Conservation (phyloP, 2,113 vertebrate species). For the Todiramphus saurophagus region DNA sequence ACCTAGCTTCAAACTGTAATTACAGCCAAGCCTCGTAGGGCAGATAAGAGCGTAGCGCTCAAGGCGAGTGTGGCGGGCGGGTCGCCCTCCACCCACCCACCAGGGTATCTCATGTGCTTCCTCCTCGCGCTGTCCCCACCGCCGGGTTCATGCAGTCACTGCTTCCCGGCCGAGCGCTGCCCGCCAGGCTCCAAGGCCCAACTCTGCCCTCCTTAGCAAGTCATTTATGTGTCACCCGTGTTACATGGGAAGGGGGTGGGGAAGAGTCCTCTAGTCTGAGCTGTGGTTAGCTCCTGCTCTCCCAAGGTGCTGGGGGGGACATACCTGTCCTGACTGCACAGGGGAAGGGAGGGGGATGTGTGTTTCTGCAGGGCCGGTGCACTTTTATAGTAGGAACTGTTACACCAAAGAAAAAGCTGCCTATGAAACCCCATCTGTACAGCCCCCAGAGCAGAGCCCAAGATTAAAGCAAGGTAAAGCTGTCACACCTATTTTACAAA, state of each 20-base stretch:
- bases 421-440: rapidly evolving
- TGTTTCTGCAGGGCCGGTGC: background rate
- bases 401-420: background rate
- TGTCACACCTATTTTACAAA: background rate
- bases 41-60: background rate
- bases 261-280: rapidly evolving
- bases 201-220: background rate
- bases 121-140: background rate
- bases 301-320: rapidly evolving
- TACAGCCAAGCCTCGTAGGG: background rate
- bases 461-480: background rate
- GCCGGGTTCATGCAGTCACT: background rate
- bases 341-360: background rate
- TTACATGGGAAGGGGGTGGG: background rate
- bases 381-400: background rate
- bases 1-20: background rate
- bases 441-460: background rate
- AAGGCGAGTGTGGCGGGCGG: rapidly evolving
- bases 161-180: background rate
- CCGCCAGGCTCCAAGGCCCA: background rate
- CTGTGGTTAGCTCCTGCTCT: background rate
- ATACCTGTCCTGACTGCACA: background rate
- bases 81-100: background rate
- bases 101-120: background rate
- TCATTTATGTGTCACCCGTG: rapidly evolving